Conservation (phyloP, 2,888 invertebrate species). For the Drosophila nr. perissopoda region DNA sequence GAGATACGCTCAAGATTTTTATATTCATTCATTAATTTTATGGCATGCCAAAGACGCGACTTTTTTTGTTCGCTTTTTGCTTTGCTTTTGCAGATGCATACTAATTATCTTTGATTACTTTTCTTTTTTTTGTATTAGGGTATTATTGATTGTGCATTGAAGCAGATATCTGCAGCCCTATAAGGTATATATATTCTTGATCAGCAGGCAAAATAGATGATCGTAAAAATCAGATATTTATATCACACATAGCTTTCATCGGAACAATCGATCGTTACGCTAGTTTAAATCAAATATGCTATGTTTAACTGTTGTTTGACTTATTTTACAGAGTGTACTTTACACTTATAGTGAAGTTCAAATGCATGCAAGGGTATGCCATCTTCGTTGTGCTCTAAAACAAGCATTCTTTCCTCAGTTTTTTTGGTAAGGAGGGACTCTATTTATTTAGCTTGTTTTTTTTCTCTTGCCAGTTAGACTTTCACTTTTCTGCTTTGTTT, state of each 20-base stretch:
- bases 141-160: neutral
- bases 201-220: neutral
- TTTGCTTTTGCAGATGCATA: conserved; percentile 54
- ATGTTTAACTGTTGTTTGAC: neutral
- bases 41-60: conserved; percentile 43
- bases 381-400: neutral
- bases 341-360: no score
- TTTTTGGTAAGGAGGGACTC: conserved; percentile 29
- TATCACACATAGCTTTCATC: neutral
- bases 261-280: neutral
- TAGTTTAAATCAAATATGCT: neutral
- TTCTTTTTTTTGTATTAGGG: conserved; percentile 2
- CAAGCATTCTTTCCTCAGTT: conserved; percentile 2
- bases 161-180: neutral
- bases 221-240: neutral
- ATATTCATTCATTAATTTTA: conserved; percentile 69
- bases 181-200: neutral
- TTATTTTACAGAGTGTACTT: neutral
- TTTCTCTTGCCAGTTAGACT: conserved; percentile 53
- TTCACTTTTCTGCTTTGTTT: conserved; percentile 77
- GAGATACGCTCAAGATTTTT: conserved; percentile 29
- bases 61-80: conserved; percentile 4
- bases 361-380: neutral
- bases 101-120: conserved; percentile 51
- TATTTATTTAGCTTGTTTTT: conserved; percentile 14